Base-by-base conservation (phyloP, 2,797 vertebrate species). In the Myripristis murdjan region DNA sequence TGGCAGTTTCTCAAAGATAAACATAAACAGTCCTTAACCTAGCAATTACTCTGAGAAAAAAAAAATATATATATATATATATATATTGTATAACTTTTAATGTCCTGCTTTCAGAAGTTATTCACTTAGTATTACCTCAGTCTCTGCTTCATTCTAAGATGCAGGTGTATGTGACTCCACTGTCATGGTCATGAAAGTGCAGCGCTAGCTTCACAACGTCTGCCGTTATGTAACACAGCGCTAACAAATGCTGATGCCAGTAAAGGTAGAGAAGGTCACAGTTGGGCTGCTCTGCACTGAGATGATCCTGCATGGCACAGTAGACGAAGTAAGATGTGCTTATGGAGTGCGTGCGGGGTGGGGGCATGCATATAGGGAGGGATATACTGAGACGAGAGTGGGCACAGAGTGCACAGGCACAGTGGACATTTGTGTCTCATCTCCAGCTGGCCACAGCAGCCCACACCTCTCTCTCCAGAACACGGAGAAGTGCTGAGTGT, bases 401-500 rank as follows among this genome's bases (percentile, higher is more conserved):
- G 16, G 39, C 26, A n/a, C 51, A 16, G 41, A 56, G 53, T 61
- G 33, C 33, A 49, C 23, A 28, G 41, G 10, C 7, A 1, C 51
- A 16, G 55, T 31, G n/a, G 41, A 41, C 11, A 47, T 54, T 66
- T 23, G 44, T 4, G 63, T 49, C 5, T 44, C 54, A 49, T 83
- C 41, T 52, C 70, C 2, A 2, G 47, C 16, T 20, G 71, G 65
- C 73, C 57, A n/a, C 67, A 66, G 51, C 35, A 60, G 57, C 55
- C 39, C 1, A 65, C 49, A 11, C 66, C 52, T 68, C 35, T 37
- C 66, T 58, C 55, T n/a, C 16, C 58, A 60, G 10, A 69, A 51
- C 51, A 46, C 51, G 44, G 78, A 56, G 61, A 56, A 56, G 39
- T 72, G 75, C 73, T 63, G 69, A 76, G 78, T 77, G 59, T 81